Evolutionary conservation across 2,113 vertebrate genomes (phyloP).

Genomic region (Megalops atlanticus): DNA sequence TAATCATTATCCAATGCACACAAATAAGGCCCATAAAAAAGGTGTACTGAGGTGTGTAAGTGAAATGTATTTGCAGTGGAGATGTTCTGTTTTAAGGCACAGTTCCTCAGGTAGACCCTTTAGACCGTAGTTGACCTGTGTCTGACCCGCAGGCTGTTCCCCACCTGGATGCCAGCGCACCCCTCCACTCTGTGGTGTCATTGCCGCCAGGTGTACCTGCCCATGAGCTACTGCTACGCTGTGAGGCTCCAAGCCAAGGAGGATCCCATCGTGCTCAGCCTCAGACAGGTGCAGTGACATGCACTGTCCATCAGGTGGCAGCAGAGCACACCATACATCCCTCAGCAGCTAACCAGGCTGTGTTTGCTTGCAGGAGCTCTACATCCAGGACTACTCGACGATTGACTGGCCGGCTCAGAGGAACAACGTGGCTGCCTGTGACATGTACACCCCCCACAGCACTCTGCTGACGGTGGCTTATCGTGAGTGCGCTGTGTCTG

Average conservation of each 20-base stretch:
- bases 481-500: slow-evolving; percentile 60
- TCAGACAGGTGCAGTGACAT: slow-evolving; percentile 80
- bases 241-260: slow-evolving; percentile 75
- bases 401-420: slow-evolving; percentile 92
- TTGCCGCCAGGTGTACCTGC: slow-evolving; percentile 94
- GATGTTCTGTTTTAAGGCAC: background rate
- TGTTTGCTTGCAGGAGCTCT: slow-evolving; percentile 84
- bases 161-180: slow-evolving; percentile 85
- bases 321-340: background rate
- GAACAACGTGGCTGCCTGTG: slow-evolving; percentile 80
- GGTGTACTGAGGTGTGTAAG: too few species aligned
- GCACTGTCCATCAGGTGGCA: slow-evolving; percentile 39
- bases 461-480: slow-evolving; percentile 75
- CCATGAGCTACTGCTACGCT: slow-evolving; percentile 96
- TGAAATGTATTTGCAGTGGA: background rate
- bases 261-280: slow-evolving; percentile 80
- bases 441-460: slow-evolving; percentile 89
- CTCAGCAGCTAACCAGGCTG: slow-evolving; percentile 5
- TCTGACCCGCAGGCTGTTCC: slow-evolving; percentile 78
- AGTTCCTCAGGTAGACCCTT: background rate
- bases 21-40: too few species aligned
- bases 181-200: slow-evolving; percentile 94
- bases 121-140: background rate
- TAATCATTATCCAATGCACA: too few species aligned
- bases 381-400: slow-evolving; percentile 80